Evolutionary conservation across 2,113 vertebrate genomes (phyloP).

Genomic region (Hemichromis elongatus): DNA sequence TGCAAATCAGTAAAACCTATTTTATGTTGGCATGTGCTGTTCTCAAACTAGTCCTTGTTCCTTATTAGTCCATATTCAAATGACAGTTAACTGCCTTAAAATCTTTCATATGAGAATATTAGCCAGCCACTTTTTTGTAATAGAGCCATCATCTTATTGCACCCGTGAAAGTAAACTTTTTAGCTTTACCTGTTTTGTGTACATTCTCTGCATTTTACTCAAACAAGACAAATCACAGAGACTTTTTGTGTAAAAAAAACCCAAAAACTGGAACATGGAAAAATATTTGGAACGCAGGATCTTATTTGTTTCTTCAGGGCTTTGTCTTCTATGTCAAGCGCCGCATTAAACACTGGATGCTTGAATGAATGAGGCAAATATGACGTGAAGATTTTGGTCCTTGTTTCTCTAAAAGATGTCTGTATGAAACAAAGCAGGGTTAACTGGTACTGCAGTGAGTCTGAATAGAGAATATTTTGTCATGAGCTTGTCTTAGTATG

Average conservation of each 20-base stretch:
- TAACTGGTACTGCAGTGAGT: not conserved
- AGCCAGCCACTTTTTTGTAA: accelerated
- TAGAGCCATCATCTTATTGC: not conserved
- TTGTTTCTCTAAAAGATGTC: not conserved
- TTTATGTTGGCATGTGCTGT: not conserved
- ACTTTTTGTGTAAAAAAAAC: not conserved
- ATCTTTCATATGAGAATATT: not conserved
- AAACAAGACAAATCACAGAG: not conserved
- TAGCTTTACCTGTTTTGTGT: not conserved
- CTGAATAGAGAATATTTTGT: not conserved
- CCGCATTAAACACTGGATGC: not conserved
- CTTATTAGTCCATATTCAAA: not conserved
- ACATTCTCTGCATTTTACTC: not conserved
- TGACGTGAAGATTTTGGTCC: not conserved
- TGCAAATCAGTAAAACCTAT: not conserved
- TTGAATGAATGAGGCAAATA: not conserved
- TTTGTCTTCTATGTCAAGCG: not conserved
- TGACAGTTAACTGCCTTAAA: not conserved
- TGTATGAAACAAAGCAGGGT: not conserved
- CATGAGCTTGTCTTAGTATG: not conserved
- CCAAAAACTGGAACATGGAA: not conserved
- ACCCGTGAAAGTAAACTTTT: not conserved
- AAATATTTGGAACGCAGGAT: not conserved
- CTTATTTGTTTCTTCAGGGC: not conserved
- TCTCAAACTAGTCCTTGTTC: not conserved